Base-by-base conservation (phyloP, 2,113 vertebrate genomes). In the Rhinichthys klamathensis region DNA sequence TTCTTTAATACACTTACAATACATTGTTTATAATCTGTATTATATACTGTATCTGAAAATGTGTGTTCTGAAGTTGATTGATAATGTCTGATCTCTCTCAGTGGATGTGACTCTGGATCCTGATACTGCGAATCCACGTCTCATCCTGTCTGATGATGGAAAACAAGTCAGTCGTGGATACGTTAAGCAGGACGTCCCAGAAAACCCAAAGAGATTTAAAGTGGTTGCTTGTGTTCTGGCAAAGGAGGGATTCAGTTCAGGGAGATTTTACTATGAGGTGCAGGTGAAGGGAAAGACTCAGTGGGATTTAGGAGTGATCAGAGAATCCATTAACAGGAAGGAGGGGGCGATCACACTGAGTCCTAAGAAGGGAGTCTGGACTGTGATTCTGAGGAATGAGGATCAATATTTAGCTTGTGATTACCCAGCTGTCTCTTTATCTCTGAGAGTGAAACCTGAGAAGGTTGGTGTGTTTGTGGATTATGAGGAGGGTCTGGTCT, bases 91-190 rank as follows among this genome's bases (percentile, higher is more conserved):
- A n/a, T n/a, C n/a, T n/a, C n/a, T n/a, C n/a, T n/a, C n/a, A n/a
- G n/a, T n/a, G n/a, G n/a, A n/a, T n/a, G n/a, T n/a, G n/a, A n/a
- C n/a, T n/a, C n/a, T 63, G 60, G 60, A 63, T 63, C 46, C 44
- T 54, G 73, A 32, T 1, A 54, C 73, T 6, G 46, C 73, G 0
- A 0, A 4, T 30, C 25, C 46, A 6, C 4, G 16, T 5, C 73
- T 76, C 25, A 76, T 76, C 25, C 73, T 54, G 73, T 76, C 73
- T 76, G 46, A 76, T 54, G 73, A 76, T 54, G n/a, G n/a, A 63
- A 63, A 63, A 63, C 60, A 63, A 27, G 60, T 27, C 60, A 27
- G 60, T 25, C 3, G 4, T 11, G 23, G 23, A 61, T 11, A 30
- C 6, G 12, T 65, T 13, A 3, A 32, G 32, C 32, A 32, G 32